Conservation (phyloP, 2,888 invertebrate species). For the Pheosia tremula region DNA sequence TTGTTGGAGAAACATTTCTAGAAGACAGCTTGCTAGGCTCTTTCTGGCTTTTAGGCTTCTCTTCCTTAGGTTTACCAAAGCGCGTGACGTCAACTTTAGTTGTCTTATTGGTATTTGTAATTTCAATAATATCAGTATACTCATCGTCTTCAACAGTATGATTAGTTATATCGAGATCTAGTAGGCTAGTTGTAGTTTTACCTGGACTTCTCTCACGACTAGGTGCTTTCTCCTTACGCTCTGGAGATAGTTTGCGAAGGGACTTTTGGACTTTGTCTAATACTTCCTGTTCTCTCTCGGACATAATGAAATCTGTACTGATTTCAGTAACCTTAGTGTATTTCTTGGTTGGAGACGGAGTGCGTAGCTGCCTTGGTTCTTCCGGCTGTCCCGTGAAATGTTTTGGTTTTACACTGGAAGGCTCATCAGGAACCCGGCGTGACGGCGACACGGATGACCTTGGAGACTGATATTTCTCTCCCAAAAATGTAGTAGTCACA, state of each 20-base stretch:
- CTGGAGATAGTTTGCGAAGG: constrained; percentile 70
- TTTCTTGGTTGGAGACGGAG: constrained; percentile 54
- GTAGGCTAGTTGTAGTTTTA: constrained; percentile 58
- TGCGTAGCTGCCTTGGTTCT: constrained; percentile 40
- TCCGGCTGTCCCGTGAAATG: constrained; percentile 33
- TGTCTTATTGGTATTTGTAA: constrained; percentile 31
- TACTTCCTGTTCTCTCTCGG: constrained; percentile 72
- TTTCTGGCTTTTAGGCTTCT: constrained; percentile 52
- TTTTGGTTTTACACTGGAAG: constrained; percentile 14
- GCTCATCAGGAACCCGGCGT: constrained; percentile 20
- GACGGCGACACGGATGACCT: constrained; percentile 29
- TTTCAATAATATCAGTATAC: constrained; percentile 30
- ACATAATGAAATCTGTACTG: constrained; percentile 54
- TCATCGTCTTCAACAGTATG: constrained; percentile 29
- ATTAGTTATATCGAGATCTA: constrained; percentile 54
- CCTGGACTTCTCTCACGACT: constrained; percentile 58
- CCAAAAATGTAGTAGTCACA: constrained; percentile 20
- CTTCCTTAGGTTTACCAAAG: constrained; percentile 35
- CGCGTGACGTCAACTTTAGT: constrained; percentile 22
- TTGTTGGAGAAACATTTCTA: constrained; percentile 67
- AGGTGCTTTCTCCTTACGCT: constrained; percentile 59
- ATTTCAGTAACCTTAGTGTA: constrained; percentile 40
- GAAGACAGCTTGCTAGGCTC: constrained; percentile 53
- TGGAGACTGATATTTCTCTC: constrained; percentile 17
- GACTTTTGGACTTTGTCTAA: constrained; percentile 70